Evolutionary conservation across 2,888 invertebrate species (phyloP).

Genomic region (Aporophyla nigra): DNA sequence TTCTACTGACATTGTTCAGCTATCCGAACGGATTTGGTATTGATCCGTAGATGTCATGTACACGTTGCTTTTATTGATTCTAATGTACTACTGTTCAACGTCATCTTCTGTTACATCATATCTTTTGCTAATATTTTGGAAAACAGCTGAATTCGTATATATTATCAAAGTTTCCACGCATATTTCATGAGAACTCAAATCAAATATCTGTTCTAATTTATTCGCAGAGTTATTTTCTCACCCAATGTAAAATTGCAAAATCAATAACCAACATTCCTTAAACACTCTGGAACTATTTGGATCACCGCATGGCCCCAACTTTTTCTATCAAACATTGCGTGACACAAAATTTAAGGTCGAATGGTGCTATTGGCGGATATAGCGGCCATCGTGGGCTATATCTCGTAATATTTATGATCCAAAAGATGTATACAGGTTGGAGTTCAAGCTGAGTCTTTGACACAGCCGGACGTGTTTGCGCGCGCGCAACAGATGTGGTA

Average conservation of each 20-base stretch:
- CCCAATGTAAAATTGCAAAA: slow-evolving; percentile 7
- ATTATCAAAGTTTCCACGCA: background rate
- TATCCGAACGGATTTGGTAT: slow-evolving; percentile 52
- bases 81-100: background rate
- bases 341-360: slow-evolving; percentile 41
- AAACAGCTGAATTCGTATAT: background rate
- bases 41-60: slow-evolving; percentile 27
- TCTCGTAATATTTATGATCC: slow-evolving; percentile 46
- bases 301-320: slow-evolving; percentile 20
- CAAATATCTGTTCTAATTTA: background rate
- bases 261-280: slow-evolving; percentile 10
- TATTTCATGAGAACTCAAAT: background rate
- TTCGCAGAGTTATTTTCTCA: background rate
- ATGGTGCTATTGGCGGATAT: slow-evolving; percentile 45
- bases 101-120: background rate
- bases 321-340: slow-evolving; percentile 49
- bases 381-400: slow-evolving; percentile 36
- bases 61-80: slow-evolving; percentile 34
- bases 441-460: too few relatives aligned
- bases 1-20: slow-evolving; percentile 39
- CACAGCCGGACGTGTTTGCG: too few relatives aligned
- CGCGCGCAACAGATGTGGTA: too few relatives aligned
- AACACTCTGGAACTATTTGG: slow-evolving; percentile 29
- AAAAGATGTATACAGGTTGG: slow-evolving; percentile 33
- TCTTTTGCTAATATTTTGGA: background rate